Base-by-base conservation (phyloP, 2,113 vertebrate species). In the Trochalopteron elliotii region DNA sequence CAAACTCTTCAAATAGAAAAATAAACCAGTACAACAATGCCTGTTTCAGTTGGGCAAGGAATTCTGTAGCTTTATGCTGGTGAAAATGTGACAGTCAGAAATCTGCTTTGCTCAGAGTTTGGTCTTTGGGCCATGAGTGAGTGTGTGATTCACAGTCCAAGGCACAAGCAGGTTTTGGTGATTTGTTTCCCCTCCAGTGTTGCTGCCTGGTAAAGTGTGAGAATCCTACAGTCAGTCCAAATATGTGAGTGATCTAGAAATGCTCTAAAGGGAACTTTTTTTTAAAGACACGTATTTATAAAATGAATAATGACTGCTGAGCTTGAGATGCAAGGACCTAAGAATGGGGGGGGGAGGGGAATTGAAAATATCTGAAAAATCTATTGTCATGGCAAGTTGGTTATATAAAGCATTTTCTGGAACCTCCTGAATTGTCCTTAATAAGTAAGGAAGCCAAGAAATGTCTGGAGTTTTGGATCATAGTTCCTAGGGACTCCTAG, bases 1-100 rank as follows among this genome's bases (percentile, higher is more conserved):
- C 31, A 52, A 74, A 52, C 15, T 78, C 24, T 64, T 90, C 56
- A 72, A 59, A 85, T 57, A 53, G 89, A 91, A 91, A 95, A 93
- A 60, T 45, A 53, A 89, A 52, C 47, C 85, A 87, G 60, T 56
- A n/a, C 33, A 81, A 20, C 39, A 12, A 11, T 22, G 57, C 47
- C 76, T 78, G 10, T 50, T 83, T 55, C 39, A n/a, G 69, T 5
- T 71, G 57, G 25, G 13, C 63, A 76, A 64, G 22, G 37, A n/a
- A 30, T 78, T 96, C 23, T 50, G 20, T 76, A 82, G 57, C 40
- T 87, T 81, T 87, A 22, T 8, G 12, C 37, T 78, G 33, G 14
- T 88, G 47, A 71, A 83, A 87, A 81, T 28, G 20, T 44, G 60
- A 33, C 40, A 52, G 18, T 37, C 19, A 5, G 24, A 81, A 83